These are phyloP conservation scores for Pterocles burchelli DNA, from an alignment of 2,113 vertebrate species.

Conservation along the genomic window DNA sequence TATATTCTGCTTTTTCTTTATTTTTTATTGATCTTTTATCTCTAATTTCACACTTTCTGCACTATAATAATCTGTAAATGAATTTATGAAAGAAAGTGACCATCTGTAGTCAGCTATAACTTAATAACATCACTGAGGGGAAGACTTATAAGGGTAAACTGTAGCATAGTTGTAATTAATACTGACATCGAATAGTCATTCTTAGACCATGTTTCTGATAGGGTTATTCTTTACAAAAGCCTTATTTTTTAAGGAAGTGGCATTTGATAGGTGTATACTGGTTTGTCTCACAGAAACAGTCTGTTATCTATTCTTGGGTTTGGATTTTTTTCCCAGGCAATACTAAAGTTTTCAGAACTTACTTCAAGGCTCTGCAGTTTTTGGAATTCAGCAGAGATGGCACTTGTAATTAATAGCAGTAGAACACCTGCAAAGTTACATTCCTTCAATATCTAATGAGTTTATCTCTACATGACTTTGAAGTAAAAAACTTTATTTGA, in stretches of 20 bases:
- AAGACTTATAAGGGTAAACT: neutral
- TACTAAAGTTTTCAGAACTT: neutral
- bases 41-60: neutral
- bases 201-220: neutral
- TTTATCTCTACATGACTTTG: neutral
- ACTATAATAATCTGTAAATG: neutral
- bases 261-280: neutral
- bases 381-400: neutral
- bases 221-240: neutral
- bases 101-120: neutral
- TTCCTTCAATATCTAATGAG: neutral
- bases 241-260: neutral
- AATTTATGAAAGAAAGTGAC: neutral
- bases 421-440: neutral
- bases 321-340: neutral
- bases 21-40: neutral
- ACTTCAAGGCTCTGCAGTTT: neutral
- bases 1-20: neutral
- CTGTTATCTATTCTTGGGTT: neutral
- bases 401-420: neutral
- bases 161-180: neutral
- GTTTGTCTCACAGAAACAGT: neutral
- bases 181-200: neutral
- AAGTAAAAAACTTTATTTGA: neutral
- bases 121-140: neutral